phyloP scores from a whole-genome alignment of 2,888 invertebrate genomes.

The Scrobipalpa costella region DNA sequence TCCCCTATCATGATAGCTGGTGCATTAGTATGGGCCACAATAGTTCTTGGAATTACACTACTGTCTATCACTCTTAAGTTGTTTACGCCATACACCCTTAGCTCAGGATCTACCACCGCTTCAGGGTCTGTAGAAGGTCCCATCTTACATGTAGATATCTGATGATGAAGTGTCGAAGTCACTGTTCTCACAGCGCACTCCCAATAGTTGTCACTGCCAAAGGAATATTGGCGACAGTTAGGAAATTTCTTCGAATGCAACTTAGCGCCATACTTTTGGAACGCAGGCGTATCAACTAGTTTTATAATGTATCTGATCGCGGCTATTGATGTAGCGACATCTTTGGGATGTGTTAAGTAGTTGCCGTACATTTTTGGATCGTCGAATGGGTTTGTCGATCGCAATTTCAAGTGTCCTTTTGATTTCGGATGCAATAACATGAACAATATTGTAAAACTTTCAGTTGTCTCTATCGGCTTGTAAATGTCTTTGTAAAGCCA shows the following conservation, averaged over 20 bases:
- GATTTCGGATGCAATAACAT: constrained; percentile 84
- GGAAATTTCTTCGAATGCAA: constrained; percentile 78
- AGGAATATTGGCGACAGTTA: constrained; percentile 75
- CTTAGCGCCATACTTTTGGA: constrained; percentile 81
- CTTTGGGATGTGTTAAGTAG: constrained; percentile 84
- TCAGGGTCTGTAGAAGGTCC: constrained; percentile 79
- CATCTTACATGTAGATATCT: constrained; percentile 86
- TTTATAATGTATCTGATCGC: constrained; percentile 80
- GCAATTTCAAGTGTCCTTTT: constrained; percentile 83
- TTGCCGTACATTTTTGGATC: constrained; percentile 86
- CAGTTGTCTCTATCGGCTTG: constrained; percentile 63
- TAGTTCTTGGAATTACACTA: constrained; percentile 84
- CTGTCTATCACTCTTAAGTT: constrained; percentile 85
- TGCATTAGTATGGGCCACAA: constrained; percentile 84
- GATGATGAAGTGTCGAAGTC: constrained; percentile 84
- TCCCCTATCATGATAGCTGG: constrained; percentile 87
- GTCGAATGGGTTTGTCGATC: constrained; percentile 83
- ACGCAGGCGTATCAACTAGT: constrained; percentile 79
- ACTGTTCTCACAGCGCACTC: constrained; percentile 82
- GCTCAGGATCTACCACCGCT: constrained; percentile 83
- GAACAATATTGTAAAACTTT: constrained; percentile 75
- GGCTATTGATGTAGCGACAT: constrained; percentile 81
- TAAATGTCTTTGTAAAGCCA: constrained; percentile 68
- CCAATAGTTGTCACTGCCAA: constrained; percentile 84
- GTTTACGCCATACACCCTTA: constrained; percentile 82